phyloP scores from a whole-genome alignment of 2,113 vertebrate genomes.

The Etheostoma spectabile region DNA sequence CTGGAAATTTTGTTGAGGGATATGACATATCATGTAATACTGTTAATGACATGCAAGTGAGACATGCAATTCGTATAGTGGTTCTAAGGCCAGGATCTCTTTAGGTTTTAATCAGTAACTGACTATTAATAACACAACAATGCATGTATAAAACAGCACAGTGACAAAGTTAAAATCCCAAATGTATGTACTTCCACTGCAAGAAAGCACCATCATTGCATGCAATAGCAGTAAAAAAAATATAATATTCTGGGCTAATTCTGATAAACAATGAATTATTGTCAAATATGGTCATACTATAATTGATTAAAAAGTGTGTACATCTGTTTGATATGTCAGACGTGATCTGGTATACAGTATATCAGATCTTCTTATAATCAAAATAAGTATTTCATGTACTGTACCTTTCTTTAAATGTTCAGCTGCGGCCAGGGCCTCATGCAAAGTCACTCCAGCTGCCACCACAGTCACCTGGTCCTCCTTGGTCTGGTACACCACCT shows the following conservation, averaged over 20 bases:
- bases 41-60: not conserved
- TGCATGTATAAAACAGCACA: not conserved
- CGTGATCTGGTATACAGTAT: not conserved
- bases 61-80: not conserved
- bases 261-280: not conserved
- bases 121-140: not conserved
- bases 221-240: not conserved
- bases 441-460: slow-evolving; percentile 92
- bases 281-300: not conserved
- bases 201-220: not conserved
- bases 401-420: slow-evolving; percentile 93
- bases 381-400: not conserved
- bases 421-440: slow-evolving; percentile 92
- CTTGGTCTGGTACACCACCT: slow-evolving; percentile 93
- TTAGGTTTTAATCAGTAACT: not conserved
- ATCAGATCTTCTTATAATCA: not conserved
- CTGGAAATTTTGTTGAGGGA: slow-evolving; percentile 74
- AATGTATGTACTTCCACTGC: not conserved
- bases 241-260: not conserved
- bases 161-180: not conserved
- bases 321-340: not conserved
- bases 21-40: not conserved
- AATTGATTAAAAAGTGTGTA: not conserved
- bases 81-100: not conserved
- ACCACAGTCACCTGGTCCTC: slow-evolving; percentile 95